These are phyloP conservation scores for Mechanitis messenoides DNA, from an alignment of 2,888 invertebrate genomes.

Conservation along the genomic window DNA sequence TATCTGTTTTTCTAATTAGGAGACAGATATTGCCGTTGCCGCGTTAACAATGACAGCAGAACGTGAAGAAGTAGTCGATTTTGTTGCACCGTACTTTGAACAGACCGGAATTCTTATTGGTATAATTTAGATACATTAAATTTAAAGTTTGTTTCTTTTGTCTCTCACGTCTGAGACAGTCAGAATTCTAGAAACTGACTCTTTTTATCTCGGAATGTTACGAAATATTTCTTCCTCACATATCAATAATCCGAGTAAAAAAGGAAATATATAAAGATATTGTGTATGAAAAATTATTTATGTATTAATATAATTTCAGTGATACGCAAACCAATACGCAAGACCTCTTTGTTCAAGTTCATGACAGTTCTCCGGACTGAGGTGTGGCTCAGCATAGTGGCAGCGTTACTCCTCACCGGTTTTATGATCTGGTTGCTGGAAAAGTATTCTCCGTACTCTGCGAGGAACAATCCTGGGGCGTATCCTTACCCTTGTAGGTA, in stretches of 20 bases:
- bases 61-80: slow-evolving; percentile 92
- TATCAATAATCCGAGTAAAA: too few relatives aligned
- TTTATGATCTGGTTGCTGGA: slow-evolving; percentile 93
- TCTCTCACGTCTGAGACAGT: too few relatives aligned
- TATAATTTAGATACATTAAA: slow-evolving; percentile 49
- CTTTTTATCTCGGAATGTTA: too few relatives aligned
- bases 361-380: slow-evolving; percentile 93
- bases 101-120: slow-evolving; percentile 94
- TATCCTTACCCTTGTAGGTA: slow-evolving; percentile 83
- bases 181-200: too few relatives aligned
- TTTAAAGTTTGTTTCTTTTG: slow-evolving; percentile 27
- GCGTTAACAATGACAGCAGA: slow-evolving; percentile 94
- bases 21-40: slow-evolving; percentile 88
- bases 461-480: slow-evolving; percentile 86
- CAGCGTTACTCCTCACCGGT: slow-evolving; percentile 87
- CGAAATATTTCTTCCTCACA: too few relatives aligned
- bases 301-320: slow-evolving; percentile 64
- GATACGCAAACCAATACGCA: slow-evolving; percentile 86
- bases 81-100: slow-evolving; percentile 93
- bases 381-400: slow-evolving; percentile 93
- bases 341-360: slow-evolving; percentile 92
- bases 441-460: slow-evolving; percentile 92
- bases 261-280: too few relatives aligned
- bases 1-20: slow-evolving; percentile 59
- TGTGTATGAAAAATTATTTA: too few relatives aligned